Percentiles rank a stretch among this genome's conserved stretches.
These are phyloP conservation scores for Caranx melampygus DNA, from an alignment of 2,113 vertebrate species.

Conservation along the genomic window DNA sequence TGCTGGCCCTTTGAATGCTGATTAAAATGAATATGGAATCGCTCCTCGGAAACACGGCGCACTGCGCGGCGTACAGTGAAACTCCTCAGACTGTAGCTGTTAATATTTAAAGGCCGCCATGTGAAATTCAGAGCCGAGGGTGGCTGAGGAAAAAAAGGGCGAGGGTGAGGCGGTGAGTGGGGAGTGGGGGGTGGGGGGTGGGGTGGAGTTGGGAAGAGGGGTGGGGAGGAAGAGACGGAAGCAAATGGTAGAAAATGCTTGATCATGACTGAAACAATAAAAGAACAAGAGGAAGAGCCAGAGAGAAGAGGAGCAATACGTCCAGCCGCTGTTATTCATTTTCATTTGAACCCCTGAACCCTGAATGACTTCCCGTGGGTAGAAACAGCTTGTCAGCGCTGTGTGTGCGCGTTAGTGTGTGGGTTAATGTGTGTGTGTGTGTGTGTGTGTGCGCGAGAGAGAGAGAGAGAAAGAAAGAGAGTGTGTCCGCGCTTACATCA, in stretches of 20 bases:
- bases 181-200: not conserved
- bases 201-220: not conserved
- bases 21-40: slow-evolving; percentile 68
- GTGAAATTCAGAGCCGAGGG: slow-evolving; percentile 50
- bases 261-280: slow-evolving; percentile 46
- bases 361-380: slow-evolving; percentile 68
- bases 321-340: slow-evolving; percentile 59
- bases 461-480: slow-evolving; percentile 48
- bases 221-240: not conserved
- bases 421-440: slow-evolving; percentile 24
- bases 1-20: slow-evolving; percentile 61
- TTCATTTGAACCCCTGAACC: slow-evolving; percentile 78
- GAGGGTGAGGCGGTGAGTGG: not conserved
- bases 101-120: slow-evolving; percentile 65
- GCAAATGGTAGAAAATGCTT: slow-evolving; percentile 49
- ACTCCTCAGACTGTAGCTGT: slow-evolving; percentile 52
- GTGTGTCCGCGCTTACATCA: slow-evolving; percentile 77
- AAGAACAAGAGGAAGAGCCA: slow-evolving; percentile 16
- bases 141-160: slow-evolving; percentile 28
- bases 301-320: slow-evolving; percentile 49
- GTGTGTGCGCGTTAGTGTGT: slow-evolving; percentile 41
- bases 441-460: not conserved
- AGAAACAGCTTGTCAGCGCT: slow-evolving; percentile 72
- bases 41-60: slow-evolving; percentile 26
- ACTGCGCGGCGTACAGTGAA: slow-evolving; percentile 27